phyloP scores from a whole-genome alignment of 2,797 vertebrate genomes.

The Chaetodon trifasciatus region DNA sequence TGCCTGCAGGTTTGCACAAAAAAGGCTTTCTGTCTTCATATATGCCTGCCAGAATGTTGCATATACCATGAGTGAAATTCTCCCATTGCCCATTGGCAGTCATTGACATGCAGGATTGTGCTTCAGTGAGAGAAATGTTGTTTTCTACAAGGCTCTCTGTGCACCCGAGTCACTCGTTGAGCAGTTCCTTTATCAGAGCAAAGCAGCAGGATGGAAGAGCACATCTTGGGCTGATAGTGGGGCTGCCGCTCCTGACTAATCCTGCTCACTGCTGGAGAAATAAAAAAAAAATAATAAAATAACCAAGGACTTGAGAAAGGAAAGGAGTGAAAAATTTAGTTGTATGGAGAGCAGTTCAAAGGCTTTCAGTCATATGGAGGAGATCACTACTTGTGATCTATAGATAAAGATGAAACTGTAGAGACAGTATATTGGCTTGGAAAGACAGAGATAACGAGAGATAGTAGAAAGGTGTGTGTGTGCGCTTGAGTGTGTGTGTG shows the following conservation, averaged over 20 bases:
- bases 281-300: constrained; percentile 77
- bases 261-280: constrained; percentile 76
- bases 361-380: constrained; percentile 69
- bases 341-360: constrained; percentile 76
- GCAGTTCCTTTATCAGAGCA: constrained; percentile 82
- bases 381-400: constrained; percentile 72
- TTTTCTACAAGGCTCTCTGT: constrained; percentile 74
- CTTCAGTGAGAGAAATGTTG: constrained; percentile 78
- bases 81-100: constrained; percentile 58
- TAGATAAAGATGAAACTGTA: constrained; percentile 65
- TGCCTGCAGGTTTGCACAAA: constrained; percentile 29
- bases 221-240: constrained; percentile 82
- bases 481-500: constrained; percentile 7
- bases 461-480: constrained; percentile 14
- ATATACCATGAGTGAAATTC: constrained; percentile 46
- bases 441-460: constrained; percentile 39
- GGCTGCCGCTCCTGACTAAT: constrained; percentile 80
- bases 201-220: constrained; percentile 84
- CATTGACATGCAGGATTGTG: constrained; percentile 77
- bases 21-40: constrained; percentile 17
- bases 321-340: constrained; percentile 59
- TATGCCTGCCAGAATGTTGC: constrained; percentile 35
- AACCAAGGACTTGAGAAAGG: constrained; percentile 68
- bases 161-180: constrained; percentile 78
- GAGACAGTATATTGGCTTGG: constrained; percentile 57